A percentile compares a stretch with the other conserved stretches of the same genome.
These are phyloP conservation scores for Salvelinus namaycush DNA, from an alignment of 2,113 vertebrate genomes.

Conservation along the genomic window DNA sequence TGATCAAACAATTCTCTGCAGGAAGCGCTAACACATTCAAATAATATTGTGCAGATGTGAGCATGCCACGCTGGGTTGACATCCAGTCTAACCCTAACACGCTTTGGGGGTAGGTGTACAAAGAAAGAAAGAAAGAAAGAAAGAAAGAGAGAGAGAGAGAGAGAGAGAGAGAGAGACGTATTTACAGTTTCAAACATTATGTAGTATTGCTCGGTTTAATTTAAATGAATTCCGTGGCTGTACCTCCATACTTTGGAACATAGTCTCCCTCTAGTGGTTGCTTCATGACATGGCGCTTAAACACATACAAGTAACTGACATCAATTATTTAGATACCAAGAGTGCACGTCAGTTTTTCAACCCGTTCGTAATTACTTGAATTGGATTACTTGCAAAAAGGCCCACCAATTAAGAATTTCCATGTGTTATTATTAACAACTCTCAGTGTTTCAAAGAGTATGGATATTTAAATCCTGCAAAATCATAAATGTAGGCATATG, in stretches of 20 bases:
- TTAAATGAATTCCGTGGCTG: neutral
- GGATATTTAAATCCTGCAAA: no score
- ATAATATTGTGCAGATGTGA: constrained; percentile 34
- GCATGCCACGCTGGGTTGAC: neutral
- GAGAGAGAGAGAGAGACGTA: neutral
- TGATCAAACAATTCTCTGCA: constrained; percentile 36
- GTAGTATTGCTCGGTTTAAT: neutral
- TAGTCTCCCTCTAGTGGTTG: constrained; percentile 1
- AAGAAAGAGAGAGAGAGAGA: neutral
- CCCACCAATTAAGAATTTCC: no score
- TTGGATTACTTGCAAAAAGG: no score
- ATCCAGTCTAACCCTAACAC: neutral
- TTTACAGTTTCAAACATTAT: neutral
- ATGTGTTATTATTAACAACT: no score
- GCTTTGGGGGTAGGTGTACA: neutral
- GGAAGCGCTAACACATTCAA: constrained; percentile 25
- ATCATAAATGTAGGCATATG: no score
- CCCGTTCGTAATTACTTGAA: no score
- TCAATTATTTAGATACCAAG: no score
- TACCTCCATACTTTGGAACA: neutral
- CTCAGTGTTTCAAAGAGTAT: no score
- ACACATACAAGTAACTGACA: no score
- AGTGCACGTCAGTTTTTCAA: no score
- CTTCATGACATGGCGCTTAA: neutral
- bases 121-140: neutral